Percentiles rank a stretch among this genome's conserved stretches.
Conservation (phyloP, 2,113 vertebrate genomes). For the Onychostoma macrolepis region DNA sequence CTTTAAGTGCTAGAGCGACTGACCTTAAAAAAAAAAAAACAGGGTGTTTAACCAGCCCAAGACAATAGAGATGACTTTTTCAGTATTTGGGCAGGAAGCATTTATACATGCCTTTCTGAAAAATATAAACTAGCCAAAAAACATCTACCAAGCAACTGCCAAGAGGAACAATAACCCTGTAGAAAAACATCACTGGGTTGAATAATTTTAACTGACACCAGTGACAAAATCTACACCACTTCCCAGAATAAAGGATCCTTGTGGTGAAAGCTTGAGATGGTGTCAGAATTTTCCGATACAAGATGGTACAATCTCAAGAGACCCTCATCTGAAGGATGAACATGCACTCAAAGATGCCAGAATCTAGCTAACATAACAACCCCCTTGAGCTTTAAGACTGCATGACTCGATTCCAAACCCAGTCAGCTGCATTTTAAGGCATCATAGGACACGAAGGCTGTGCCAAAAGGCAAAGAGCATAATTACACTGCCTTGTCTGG, state of each 20-base stretch:
- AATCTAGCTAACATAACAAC: constrained; percentile 29
- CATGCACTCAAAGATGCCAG: constrained; percentile 5
- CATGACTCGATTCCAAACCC: background rate
- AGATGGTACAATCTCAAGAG: constrained; percentile 40
- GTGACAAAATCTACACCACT: constrained; percentile 34
- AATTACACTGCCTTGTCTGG: background rate
- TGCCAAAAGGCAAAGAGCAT: background rate
- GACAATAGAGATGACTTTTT: too few species aligned
- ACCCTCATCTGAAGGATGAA: constrained; percentile 12
- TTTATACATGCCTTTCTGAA: background rate
- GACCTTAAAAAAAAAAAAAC: background rate
- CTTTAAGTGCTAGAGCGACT: background rate
- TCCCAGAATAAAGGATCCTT: constrained; percentile 27
- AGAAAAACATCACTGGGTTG: background rate
- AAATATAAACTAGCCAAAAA: background rate
- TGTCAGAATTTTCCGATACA: background rate
- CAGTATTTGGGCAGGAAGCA: background rate
- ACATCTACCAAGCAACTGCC: background rate
- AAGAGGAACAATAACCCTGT: background rate
- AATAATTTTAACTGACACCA: constrained; percentile 29
- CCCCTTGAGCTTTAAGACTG: background rate
- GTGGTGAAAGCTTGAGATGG: constrained; percentile 3
- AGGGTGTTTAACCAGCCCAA: background rate
- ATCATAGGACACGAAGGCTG: background rate
- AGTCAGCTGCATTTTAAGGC: background rate